Percentiles rank a stretch among this genome's conserved stretches.
Conservation (phyloP, 2,888 invertebrate species). For the Trimorus sp. region DNA sequence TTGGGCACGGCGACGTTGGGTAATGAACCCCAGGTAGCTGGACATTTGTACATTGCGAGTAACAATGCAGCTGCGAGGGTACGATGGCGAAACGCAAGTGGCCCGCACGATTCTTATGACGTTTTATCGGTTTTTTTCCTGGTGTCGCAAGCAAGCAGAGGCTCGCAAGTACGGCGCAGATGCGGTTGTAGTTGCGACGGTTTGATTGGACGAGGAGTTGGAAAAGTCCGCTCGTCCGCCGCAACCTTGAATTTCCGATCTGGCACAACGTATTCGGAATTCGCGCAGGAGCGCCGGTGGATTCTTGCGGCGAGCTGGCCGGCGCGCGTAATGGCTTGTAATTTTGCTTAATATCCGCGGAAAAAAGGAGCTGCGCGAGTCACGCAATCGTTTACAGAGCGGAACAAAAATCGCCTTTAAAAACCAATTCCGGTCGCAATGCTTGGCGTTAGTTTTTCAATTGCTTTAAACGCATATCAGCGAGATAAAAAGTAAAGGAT, state of each 20-base stretch:
- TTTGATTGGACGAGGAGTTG: constrained; percentile 6
- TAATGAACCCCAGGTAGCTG: no score
- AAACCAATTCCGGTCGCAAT: background rate
- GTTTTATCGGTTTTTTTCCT: no score
- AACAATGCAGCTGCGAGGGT: no score
- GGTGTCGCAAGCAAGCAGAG: no score
- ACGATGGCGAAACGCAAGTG: no score
- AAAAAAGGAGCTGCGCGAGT: constrained; percentile 20
- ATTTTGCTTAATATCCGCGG: constrained; percentile 41
- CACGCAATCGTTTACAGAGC: constrained; percentile 32
- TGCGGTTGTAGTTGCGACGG: no score
- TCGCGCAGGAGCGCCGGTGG: constrained; percentile 8
- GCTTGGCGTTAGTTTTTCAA: constrained; percentile 47
- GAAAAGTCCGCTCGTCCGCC: constrained; percentile 11
- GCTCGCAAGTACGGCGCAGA: no score
- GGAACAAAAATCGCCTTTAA: constrained; percentile 20
- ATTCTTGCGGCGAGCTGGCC: constrained; percentile 1
- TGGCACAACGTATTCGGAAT: constrained; percentile 13
- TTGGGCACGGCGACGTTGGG: no score
- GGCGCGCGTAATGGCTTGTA: constrained; percentile 22
- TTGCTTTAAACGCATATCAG: constrained; percentile 54
- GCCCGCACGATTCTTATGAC: no score
- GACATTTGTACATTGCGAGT: no score
- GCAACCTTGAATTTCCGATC: constrained; percentile 11
- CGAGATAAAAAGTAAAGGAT: constrained; percentile 26